Evolutionary conservation across 2,113 vertebrate species (phyloP).

Genomic region (Psophia crepitans): DNA sequence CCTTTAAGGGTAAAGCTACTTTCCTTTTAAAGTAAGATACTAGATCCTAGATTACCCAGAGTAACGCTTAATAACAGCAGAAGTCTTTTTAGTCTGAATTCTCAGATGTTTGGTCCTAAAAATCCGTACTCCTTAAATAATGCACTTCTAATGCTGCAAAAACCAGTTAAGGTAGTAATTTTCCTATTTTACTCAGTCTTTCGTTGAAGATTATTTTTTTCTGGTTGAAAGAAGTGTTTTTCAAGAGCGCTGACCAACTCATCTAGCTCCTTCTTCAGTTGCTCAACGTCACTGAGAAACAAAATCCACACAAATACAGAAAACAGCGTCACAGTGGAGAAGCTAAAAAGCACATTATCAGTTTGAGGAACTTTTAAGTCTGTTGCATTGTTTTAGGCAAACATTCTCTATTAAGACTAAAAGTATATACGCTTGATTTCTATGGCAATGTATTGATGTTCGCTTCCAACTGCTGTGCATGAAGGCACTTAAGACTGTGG

Average conservation of each 20-base stretch:
- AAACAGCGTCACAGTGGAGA: neutral
- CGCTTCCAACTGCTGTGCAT: neutral
- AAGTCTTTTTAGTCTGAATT: neutral
- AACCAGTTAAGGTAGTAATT: neutral
- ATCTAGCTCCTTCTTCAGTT: slow-evolving; percentile 87
- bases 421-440: neutral
- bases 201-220: slow-evolving; percentile 87
- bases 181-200: slow-evolving; percentile 78
- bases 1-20: neutral
- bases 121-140: slow-evolving; percentile 29
- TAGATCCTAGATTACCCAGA: neutral
- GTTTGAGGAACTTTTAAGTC: neutral
- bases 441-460: neutral
- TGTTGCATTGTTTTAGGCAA: neutral
- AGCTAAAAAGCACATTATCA: neutral
- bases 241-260: slow-evolving; percentile 85
- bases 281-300: slow-evolving; percentile 79
- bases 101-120: slow-evolving; percentile 6
- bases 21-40: neutral
- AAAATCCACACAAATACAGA: neutral
- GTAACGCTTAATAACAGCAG: neutral
- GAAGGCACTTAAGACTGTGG: neutral
- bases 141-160: neutral
- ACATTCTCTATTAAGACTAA: neutral
- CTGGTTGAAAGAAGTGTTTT: slow-evolving; percentile 91